These are phyloP conservation scores for Tylochromis polylepis DNA, from an alignment of 2,113 vertebrate species.

Conservation along the genomic window DNA sequence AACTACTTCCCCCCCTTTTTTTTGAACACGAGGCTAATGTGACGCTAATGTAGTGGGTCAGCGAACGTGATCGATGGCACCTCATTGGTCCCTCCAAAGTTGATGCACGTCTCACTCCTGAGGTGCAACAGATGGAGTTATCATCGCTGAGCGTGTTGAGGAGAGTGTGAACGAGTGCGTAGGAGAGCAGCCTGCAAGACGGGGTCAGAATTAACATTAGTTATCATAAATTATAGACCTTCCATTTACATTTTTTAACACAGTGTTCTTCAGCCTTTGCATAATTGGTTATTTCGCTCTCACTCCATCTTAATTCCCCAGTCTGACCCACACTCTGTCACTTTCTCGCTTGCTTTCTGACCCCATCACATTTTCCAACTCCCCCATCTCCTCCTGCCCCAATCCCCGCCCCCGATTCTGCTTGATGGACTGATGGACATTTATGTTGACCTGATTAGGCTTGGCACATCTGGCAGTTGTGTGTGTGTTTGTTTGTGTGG, in stretches of 20 bases:
- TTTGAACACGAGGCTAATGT: not conserved
- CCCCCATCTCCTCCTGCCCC: not conserved
- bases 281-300: not conserved
- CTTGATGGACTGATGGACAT: constrained; percentile 31
- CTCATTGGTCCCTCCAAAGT: not conserved
- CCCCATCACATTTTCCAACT: not conserved
- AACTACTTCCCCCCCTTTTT: rapidly evolving
- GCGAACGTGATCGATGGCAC: not conserved
- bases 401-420: not conserved
- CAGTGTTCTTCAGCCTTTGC: not conserved
- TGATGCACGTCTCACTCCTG: not conserved
- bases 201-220: constrained; percentile 28
- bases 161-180: not conserved
- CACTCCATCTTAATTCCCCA: not conserved
- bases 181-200: not conserved
- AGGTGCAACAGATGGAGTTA: not conserved
- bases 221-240: constrained; percentile 43
- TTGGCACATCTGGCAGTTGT: not conserved
- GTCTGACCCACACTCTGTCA: not conserved
- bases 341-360: not conserved
- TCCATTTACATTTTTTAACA: not conserved
- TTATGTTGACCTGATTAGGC: constrained; percentile 50
- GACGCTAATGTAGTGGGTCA: not conserved
- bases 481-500: not conserved
- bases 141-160: not conserved